Evolutionary conservation across 2,797 vertebrate species (phyloP).

Genomic region (Vespertilio murinus): DNA sequence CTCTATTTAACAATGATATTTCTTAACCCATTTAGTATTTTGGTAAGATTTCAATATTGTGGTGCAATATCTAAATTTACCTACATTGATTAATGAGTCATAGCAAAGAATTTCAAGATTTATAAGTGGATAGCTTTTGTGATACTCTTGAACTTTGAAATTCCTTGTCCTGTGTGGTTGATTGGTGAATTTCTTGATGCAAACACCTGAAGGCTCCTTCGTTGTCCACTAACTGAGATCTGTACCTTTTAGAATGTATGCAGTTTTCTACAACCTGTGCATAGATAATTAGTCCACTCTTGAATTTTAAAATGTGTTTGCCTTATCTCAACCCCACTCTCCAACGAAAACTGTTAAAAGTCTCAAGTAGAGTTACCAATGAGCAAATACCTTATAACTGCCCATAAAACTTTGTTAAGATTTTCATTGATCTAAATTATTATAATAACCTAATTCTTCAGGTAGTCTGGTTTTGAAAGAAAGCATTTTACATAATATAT

Average conservation of each 20-base stretch:
- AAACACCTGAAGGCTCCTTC: neutral
- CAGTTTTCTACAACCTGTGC: neutral
- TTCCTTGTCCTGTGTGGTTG: neutral
- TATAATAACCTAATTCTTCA: constrained; percentile 70
- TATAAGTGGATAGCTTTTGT: neutral
- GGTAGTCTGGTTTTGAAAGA: constrained; percentile 79
- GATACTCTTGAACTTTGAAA: neutral
- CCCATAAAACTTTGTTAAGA: constrained; percentile 68
- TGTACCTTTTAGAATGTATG: neutral
- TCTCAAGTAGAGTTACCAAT: constrained; percentile 32
- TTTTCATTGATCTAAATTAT: constrained; percentile 73
- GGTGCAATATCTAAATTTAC: neutral
- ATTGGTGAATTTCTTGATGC: neutral
- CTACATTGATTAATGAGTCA: neutral
- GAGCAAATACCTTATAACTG: constrained; percentile 37
- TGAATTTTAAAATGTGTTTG: constrained; percentile 16
- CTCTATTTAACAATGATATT: neutral
- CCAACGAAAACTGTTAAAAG: neutral
- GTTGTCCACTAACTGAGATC: neutral
- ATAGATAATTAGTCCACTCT: neutral
- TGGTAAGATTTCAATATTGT: neutral
- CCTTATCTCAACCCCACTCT: neutral
- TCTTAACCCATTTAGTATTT: neutral
- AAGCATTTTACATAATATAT: constrained; percentile 80
- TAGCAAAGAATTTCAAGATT: neutral